Evolutionary conservation across 2,797 vertebrate species (phyloP).

Genomic region (Pseudotriccus pelzelni): DNA sequence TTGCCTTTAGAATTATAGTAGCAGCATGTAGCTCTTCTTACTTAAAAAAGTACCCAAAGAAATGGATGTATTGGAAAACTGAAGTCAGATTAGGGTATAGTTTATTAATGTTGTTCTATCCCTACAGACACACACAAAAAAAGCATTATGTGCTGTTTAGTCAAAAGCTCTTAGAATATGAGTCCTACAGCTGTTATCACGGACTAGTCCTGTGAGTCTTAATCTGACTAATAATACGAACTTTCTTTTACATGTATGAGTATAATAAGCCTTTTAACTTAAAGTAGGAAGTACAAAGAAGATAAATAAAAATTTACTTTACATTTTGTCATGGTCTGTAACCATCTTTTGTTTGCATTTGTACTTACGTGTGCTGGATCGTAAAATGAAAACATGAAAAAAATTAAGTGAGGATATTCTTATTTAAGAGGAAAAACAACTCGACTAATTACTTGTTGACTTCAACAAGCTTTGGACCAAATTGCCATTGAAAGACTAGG

Average conservation of each 20-base stretch:
- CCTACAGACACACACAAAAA: neutral
- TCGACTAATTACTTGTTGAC: neutral
- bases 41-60: neutral
- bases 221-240: neutral
- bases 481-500: neutral
- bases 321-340: neutral
- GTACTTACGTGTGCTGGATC: neutral
- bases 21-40: neutral
- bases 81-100: slow-evolving; percentile 34
- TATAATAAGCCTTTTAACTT: neutral
- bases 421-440: neutral
- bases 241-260: neutral
- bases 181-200: neutral
- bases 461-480: neutral
- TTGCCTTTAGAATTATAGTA: neutral
- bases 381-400: neutral
- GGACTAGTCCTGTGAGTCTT: neutral
- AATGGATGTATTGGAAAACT: slow-evolving; percentile 29
- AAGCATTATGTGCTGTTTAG: neutral
- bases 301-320: neutral
- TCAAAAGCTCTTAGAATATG: neutral
- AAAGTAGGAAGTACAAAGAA: neutral
- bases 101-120: neutral
- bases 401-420: neutral
- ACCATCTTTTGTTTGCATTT: slow-evolving; percentile 48